phyloP scores from a whole-genome alignment of 2,113 vertebrate species.

The Mustelus asterias region DNA sequence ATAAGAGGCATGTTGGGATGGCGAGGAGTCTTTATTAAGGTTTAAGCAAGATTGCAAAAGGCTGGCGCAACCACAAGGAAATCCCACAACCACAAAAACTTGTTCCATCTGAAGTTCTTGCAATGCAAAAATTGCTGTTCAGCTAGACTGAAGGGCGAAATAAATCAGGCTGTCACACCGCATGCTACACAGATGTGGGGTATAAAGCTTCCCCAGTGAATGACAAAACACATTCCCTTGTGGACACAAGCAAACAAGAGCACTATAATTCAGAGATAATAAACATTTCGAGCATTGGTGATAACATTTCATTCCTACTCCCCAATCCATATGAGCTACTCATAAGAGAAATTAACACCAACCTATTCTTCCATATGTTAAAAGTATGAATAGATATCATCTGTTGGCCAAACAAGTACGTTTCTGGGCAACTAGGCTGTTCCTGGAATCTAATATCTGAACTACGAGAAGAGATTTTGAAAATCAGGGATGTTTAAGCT shows the following conservation, averaged over 20 bases:
- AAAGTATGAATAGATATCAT: conserved; percentile 37
- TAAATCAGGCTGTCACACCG: conserved; percentile 56
- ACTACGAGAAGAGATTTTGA: background rate
- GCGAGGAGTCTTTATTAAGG: conserved; percentile 16
- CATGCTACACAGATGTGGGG: conserved; percentile 42
- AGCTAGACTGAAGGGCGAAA: conserved; percentile 46
- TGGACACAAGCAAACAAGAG: conserved; percentile 43
- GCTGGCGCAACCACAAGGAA: conserved; percentile 43
- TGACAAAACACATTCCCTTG: conserved; percentile 32
- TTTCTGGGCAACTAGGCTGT: background rate
- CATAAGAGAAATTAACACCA: conserved; percentile 33
- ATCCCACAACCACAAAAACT: conserved; percentile 49
- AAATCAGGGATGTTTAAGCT: no score
- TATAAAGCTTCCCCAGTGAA: conserved; percentile 38
- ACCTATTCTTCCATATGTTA: conserved; percentile 37
- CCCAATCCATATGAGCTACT: background rate
- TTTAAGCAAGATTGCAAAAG: conserved; percentile 31
- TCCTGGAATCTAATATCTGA: background rate
- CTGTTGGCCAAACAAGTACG: conserved; percentile 18
- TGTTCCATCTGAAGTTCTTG: conserved; percentile 56
- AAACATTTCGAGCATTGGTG: conserved; percentile 37
- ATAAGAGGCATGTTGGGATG: background rate
- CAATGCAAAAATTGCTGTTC: conserved; percentile 41
- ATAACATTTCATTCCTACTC: background rate
- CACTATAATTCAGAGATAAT: conserved; percentile 40